Conservation (phyloP, 2,797 vertebrate species). For the Darevskia nairensis region DNA sequence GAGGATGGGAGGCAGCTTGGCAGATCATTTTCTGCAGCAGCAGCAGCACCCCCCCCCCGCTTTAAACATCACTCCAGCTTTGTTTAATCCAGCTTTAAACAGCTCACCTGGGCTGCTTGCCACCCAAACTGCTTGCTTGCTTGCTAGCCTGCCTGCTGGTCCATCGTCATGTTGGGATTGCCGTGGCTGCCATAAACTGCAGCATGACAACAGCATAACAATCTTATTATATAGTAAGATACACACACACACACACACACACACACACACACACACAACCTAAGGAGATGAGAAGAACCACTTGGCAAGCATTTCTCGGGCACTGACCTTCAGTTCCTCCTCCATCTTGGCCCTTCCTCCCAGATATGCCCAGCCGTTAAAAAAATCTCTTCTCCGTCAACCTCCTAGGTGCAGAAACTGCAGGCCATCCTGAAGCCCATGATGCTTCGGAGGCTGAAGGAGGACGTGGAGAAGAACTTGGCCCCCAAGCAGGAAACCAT, state of each 20-base stretch:
- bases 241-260: no score
- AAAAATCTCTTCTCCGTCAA: neutral
- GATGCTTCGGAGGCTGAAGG: conserved; percentile 95
- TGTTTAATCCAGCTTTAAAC: no score
- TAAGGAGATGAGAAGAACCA: neutral
- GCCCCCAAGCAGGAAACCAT: conserved; percentile 98
- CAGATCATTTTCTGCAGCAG: no score
- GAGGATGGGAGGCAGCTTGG: no score
- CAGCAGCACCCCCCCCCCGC: no score
- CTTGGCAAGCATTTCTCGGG: neutral
- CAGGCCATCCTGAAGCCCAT: conserved; percentile 96
- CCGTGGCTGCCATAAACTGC: no score
- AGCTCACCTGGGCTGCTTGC: no score
- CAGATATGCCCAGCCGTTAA: neutral
- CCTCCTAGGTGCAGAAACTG: conserved; percentile 90
- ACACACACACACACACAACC: neutral
- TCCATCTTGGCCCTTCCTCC: neutral
- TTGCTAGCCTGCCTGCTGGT: no score
- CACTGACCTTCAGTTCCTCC: neutral
- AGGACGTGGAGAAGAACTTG: conserved; percentile 97
- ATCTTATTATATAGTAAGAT: no score
- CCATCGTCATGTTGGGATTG: rapidly evolving
- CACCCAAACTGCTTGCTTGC: no score
- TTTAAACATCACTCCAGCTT: no score
- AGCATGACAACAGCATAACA: no score